Base-by-base conservation (phyloP, 2,113 vertebrate genomes). In the Nyctibius bracteatus region DNA sequence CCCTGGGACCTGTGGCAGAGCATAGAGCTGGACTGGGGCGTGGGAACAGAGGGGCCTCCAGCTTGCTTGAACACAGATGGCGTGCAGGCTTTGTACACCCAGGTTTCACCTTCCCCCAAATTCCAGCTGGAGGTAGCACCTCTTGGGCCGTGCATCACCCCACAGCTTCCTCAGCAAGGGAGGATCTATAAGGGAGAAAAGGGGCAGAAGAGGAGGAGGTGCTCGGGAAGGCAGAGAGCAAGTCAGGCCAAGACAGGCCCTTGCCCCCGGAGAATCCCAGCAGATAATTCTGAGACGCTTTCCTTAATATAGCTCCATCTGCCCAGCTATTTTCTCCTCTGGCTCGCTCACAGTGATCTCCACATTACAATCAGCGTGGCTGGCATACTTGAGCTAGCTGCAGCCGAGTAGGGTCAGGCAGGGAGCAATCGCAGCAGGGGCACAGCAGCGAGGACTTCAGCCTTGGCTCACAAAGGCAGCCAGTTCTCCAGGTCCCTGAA, bases 271-370 rank as follows among this genome's bases (percentile, higher is more conserved):
- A 95, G 94, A 86, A 90, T 96, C 95, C 88, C 90, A 81, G 86
- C 92, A 94, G 90, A 95, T 73, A 72, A 77, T 93, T 95, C 92
- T 95, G 94, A 94, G 95, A 93, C 24, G 13, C 28, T 92, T 49
- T 92, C 41, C 95, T 96, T 96, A 96, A 96, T 95, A 93, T 96
- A 96, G 96, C 88, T 90, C 88, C 92, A 94, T 92, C 90, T 96
- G 94, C 86, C 82, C 68, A 31, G 86, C 80, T 97, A 95, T 97
- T 95, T 95, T 96, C 92, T 96, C 88, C 86, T 15, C 90, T 92
- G 96, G 96, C 92, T 94, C 4, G 0, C 35, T 1, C 52, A 47
- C 83, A 93, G 95, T 74, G 91, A 86, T 91, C 93, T 94, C 95
- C 94, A 79, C 90, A 21, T 92, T 92, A 72, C 93, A 81, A 75